Base-by-base conservation (phyloP, 2,888 invertebrate genomes). In the Thysanoteuthis rhombus region DNA sequence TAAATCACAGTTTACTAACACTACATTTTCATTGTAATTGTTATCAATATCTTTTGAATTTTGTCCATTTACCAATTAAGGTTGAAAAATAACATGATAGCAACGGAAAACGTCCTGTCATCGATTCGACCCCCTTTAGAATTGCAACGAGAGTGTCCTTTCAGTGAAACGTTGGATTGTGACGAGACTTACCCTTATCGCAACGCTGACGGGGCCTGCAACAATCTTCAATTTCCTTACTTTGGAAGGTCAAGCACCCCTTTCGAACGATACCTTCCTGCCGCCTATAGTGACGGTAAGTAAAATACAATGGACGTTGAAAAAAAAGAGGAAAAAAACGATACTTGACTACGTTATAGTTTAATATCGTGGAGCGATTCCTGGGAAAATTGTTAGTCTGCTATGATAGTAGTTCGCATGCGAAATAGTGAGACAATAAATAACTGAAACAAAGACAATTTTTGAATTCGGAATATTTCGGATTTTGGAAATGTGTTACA, bases 141-240 rank as follows among this genome's bases (percentile, higher is more conserved):
- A 36, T 75, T 75, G 16, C 75, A 75, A 75, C n/a, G 36, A 75
- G n/a, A 36, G 19, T 75, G 75, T n/a, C 75, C 75, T n/a, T 75
- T 75, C 16, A n/a, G n/a, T 12, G n/a, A n/a, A 1, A 10, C 36
- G 2, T 75, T 75, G 75, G 36, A 36, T 75, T 75, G 75, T 75
- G 75, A 75, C 25, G n/a, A n/a, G 12, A 75, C 19, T 36, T 75
- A 75, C n/a, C 75, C 75, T 5, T 95, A 95, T 93, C 94, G 95
- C 4, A 94, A 94, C 19, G 94, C 94, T 28, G 95, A 95, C 93
- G 95, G 95, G 5, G 94, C 95, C 0, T 95, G 95, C 90, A 95
- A 95, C 93, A 95, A 95, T 93, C 92, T 95, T 1, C 90, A 94
- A 3, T 94, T 94, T 42, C 94, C 95, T 5, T 93, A 94, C 6